phyloP scores from a whole-genome alignment of 2,113 vertebrate species.

The Azemiops feae region DNA sequence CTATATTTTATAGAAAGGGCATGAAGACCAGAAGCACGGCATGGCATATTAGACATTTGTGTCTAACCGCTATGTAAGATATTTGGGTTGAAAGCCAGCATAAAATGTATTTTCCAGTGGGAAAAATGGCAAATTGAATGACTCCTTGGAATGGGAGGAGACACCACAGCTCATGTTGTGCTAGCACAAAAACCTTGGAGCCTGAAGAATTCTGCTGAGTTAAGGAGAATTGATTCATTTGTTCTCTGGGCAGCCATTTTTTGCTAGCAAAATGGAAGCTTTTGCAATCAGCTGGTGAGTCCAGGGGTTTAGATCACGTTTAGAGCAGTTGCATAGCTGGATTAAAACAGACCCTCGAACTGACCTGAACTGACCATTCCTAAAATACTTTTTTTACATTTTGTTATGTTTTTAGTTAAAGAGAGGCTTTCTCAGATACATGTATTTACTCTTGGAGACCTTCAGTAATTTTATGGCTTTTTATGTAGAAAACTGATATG shows the following conservation, averaged over 20 bases:
- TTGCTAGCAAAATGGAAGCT: not conserved
- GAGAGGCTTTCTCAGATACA: not conserved
- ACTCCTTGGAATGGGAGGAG: not conserved
- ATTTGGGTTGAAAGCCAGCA: slow-evolving; percentile 42
- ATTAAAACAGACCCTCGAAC: not conserved
- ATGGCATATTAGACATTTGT: not conserved
- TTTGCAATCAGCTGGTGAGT: not conserved
- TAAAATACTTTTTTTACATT: not conserved
- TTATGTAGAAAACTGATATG: not conserved
- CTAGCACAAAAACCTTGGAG: not conserved
- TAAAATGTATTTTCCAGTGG: not conserved
- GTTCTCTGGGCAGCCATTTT: not conserved
- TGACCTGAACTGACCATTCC: not conserved
- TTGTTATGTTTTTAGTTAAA: not conserved
- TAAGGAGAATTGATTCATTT: not conserved
- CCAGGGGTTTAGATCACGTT: not conserved
- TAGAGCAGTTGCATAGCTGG: not conserved
- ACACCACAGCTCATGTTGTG: not conserved
- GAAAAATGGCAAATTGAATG: not conserved
- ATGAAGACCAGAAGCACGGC: slow-evolving; percentile 39
- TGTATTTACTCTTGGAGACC: not conserved
- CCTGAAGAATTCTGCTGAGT: not conserved
- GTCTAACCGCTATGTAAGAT: slow-evolving; percentile 28
- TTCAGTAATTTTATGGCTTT: not conserved
- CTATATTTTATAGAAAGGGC: slow-evolving; percentile 31